Percentiles rank a stretch among this genome's conserved stretches.
Conservation (phyloP, 2,888 invertebrate species). For the Euphydryas editha region DNA sequence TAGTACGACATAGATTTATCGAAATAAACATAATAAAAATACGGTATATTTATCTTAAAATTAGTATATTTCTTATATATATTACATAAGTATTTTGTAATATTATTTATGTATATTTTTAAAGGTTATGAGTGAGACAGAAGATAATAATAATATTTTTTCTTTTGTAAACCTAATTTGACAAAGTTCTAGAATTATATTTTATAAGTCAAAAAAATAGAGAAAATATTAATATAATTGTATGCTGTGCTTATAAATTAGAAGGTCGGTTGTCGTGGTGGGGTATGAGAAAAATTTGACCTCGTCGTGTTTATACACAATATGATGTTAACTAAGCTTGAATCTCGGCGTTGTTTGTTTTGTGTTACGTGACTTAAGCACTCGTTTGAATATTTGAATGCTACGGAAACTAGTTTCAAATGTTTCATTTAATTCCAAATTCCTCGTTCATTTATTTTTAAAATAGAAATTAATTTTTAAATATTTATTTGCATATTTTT, state of each 20-base stretch:
- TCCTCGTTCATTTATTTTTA: neutral
- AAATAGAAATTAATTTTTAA: neutral
- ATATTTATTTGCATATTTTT: neutral
- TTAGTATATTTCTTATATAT: too few relatives aligned
- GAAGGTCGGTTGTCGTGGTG: slow-evolving; percentile 18
- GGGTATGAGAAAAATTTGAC: slow-evolving; percentile 42
- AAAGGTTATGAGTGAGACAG: too few relatives aligned
- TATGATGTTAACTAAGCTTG: slow-evolving; percentile 21
- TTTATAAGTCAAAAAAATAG: neutral
- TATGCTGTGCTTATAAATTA: neutral
- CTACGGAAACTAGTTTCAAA: neutral
- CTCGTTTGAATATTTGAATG: too few relatives aligned
- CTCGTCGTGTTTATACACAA: slow-evolving; percentile 36
- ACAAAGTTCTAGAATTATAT: too few relatives aligned
- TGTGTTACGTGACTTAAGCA: slow-evolving; percentile 6
- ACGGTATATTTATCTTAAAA: too few relatives aligned
- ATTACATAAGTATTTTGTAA: too few relatives aligned
- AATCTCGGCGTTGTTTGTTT: slow-evolving; percentile 14
- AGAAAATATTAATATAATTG: neutral
- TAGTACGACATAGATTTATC: too few relatives aligned
- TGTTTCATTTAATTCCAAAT: neutral
- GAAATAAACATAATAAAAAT: too few relatives aligned
- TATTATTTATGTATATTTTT: too few relatives aligned
- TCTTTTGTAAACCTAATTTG: too few relatives aligned
- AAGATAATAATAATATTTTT: too few relatives aligned